Evolutionary conservation across 1,140 invertebrate genomes (phyloP), one percentile per base, ranked within the genome.

Genomic region (Bradysia coprophila): DNA sequence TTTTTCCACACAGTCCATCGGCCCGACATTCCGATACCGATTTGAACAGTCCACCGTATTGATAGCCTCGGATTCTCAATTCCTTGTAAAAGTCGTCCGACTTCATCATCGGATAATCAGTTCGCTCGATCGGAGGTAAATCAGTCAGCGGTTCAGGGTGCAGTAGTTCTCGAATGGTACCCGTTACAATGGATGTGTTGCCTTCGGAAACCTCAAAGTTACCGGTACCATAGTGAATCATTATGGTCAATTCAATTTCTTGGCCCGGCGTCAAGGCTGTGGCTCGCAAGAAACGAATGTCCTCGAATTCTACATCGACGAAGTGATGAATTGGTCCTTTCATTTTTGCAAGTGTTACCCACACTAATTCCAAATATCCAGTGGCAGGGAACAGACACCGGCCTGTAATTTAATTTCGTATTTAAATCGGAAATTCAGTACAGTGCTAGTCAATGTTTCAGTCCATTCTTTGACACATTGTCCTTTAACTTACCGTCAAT

Each of bases 71-170:
- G 0, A 95, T 67, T 51, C 78, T 69, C 1, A 97, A 60, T 60
- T 95, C 91, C 55, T 93, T 94, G 58, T 97, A 97, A 40, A 95
- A 73, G 55, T 96, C 91, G 40, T 75, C 76, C 1, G 63, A 65
- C 0, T 66, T 66, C 40, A 77, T 65, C 48, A 48, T 63, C 43
- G 45, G 68, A 58, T 45, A 55, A 1, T 68, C 60, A 2, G 49
- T 56, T 4, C 57, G 45, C 44, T 70, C 62, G 8, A 69, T 48
- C 13, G 56, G 47, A 54, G 67, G 50, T 56, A 61, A 62, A 44
- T 55, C 61, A 42, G 64, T 55, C 1, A 57, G 57, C 72, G 55
- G 53, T 51, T 68, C 45, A 4, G 71, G 56, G 45, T 75, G 68
- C 0, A 66, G 56, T 42, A 71, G 65, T 20, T 61, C 56, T 41